Evolutionary conservation across 2,797 vertebrate genomes (phyloP), one percentile per base, ranked within the genome.

Genomic region (Fistularia tabacaria): DNA sequence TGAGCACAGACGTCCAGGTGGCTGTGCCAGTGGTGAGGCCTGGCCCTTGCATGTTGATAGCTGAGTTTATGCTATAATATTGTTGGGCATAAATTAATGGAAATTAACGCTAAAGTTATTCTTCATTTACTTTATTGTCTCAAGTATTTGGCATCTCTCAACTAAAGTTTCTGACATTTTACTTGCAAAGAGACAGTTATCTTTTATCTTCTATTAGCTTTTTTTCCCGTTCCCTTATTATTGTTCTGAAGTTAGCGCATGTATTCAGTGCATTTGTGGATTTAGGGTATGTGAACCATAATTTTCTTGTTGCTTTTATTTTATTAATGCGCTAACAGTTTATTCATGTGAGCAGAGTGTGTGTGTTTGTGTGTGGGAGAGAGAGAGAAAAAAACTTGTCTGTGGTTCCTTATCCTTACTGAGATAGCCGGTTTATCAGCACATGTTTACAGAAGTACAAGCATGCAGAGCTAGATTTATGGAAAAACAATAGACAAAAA

Each of bases 91-190:
- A 93, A 92, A 90, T 92, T 92, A 92, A 90, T 93, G 92, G 92
- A 90, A 89, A 82, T 93, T 90, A 93, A 92, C 93, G 93, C 94
- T 93, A 91, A 93, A 93, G 90, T 93, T 92, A 87, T 88, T 76
- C 59, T 77, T 92, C 67, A 91, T 91, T 87, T 93, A 89, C 89
- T 74, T 87, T 90, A 87, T 90, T 91, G 91, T 93, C 81, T 77
- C 65, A 71, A 87, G 87, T 91, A 66, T 89, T 79, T 89, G 91
- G 83, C 91, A 89, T 92, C 91, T 89, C 71, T 93, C 91, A 85
- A 91, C 82, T 91, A 90, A 91, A 89, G 88, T 91, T 93, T 91
- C 88, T 91, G 57, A 73, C 85, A 85, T 95, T 94, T 93, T 90
- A 91, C 93, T 92, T 92, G 92, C 92, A 92, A 89, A 94, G 90